Evolutionary conservation across 2,113 vertebrate species (phyloP).

Genomic region (Pontoporia blainvillei): DNA sequence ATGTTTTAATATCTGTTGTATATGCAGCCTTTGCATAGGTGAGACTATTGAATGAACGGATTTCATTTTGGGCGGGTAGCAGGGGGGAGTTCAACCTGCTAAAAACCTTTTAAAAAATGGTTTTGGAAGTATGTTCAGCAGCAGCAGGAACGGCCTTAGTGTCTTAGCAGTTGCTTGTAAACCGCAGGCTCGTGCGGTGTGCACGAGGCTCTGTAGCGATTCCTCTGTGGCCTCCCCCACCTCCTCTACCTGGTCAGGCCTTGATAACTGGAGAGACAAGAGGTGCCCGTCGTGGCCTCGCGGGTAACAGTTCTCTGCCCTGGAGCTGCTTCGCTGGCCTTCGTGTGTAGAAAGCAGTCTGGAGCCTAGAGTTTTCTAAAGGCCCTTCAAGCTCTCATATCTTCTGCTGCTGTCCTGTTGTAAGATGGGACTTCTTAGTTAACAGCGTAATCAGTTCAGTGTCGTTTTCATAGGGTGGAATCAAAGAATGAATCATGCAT

Average conservation of each 20-base stretch:
- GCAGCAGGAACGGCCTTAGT: not conserved
- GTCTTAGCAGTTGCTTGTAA: not conserved
- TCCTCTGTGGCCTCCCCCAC: fast-evolving
- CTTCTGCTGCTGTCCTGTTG: not conserved
- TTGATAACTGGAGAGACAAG: not conserved
- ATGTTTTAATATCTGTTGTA: not conserved
- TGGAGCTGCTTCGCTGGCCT: not conserved
- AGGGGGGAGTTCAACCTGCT: not conserved
- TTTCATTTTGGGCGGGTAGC: not conserved
- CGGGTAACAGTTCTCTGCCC: not conserved
- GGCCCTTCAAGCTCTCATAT: not conserved
- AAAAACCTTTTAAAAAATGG: not conserved
- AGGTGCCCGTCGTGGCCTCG: fast-evolving
- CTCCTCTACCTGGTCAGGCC: too few relatives aligned
- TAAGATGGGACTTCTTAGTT: not conserved
- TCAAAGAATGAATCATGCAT: not conserved
- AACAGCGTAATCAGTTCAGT: not conserved
- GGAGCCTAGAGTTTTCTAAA: not conserved
- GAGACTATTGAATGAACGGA: not conserved
- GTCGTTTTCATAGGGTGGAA: not conserved
- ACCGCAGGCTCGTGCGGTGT: not conserved
- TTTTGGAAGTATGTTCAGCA: not conserved
- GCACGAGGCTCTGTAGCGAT: not conserved
- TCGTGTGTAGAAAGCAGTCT: not conserved
- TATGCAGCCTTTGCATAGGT: not conserved